These are phyloP conservation scores for Agrotis clavis DNA, from an alignment of 2,888 invertebrate genomes.

Conservation along the genomic window DNA sequence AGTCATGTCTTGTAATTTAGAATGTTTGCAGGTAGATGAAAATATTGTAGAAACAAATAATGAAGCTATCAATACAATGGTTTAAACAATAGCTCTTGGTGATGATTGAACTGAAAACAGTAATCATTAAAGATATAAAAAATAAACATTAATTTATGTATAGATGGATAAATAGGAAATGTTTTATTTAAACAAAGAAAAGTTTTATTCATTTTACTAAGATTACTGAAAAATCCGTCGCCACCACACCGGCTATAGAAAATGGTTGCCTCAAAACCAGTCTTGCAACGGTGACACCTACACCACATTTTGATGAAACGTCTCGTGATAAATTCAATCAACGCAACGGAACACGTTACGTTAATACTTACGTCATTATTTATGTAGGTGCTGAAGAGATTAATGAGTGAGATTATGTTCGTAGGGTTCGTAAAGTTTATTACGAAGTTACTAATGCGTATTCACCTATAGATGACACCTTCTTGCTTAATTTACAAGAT, in stretches of 20 bases:
- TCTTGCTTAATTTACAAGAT: conserved; percentile 19
- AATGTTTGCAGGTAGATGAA: background rate
- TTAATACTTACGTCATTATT: conserved; percentile 56
- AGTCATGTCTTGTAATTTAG: background rate
- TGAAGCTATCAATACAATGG: background rate
- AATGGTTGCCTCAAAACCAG: conserved; percentile 29
- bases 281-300: conserved; percentile 23
- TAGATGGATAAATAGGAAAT: background rate
- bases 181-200: background rate
- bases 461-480: conserved; percentile 23
- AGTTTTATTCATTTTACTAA: background rate
- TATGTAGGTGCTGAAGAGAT: conserved; percentile 59
- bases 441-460: conserved; percentile 39
- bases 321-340: conserved; percentile 54
- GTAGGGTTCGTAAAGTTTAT: conserved; percentile 41
- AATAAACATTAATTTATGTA: background rate
- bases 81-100: background rate
- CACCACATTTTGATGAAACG: conserved; percentile 43
- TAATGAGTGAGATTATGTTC: conserved; percentile 51
- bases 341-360: conserved; percentile 42
- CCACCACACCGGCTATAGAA: background rate
- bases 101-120: background rate
- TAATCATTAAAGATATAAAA: background rate
- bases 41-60: background rate
- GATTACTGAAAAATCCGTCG: background rate